These are phyloP conservation scores for Micromys minutus DNA, from an alignment of 2,113 vertebrate species.

Conservation along the genomic window DNA sequence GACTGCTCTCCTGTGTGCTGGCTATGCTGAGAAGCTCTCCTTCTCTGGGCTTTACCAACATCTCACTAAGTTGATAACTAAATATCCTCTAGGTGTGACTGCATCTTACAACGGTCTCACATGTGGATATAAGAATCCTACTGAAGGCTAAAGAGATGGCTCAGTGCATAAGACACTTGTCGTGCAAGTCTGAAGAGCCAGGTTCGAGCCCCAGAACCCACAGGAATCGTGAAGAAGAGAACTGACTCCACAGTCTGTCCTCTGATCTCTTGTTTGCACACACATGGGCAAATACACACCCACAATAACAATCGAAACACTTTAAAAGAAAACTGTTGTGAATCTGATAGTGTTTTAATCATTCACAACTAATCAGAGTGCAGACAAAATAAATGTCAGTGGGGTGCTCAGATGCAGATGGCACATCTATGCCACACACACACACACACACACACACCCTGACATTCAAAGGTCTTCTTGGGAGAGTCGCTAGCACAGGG, in stretches of 20 bases:
- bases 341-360: neutral
- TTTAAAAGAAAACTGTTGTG: neutral
- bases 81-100: neutral
- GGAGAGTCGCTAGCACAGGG: neutral
- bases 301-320: neutral
- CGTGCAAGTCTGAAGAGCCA: too few relatives aligned
- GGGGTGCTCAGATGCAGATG: neutral
- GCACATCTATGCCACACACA: neutral
- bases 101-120: neutral
- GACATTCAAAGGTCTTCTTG: neutral
- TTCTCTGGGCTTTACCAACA: neutral
- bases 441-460: neutral
- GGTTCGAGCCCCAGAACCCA: neutral
- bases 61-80: neutral
- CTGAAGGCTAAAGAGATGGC: neutral
- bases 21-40: neutral
- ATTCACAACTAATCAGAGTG: neutral
- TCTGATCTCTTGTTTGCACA: neutral
- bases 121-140: neutral
- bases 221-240: neutral
- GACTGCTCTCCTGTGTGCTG: neutral
- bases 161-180: neutral
- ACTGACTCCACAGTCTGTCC: neutral
- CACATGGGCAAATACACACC: neutral
- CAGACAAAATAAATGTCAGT: neutral